phyloP scores from a whole-genome alignment of 2,888 invertebrate genomes.

The Automeris io region DNA sequence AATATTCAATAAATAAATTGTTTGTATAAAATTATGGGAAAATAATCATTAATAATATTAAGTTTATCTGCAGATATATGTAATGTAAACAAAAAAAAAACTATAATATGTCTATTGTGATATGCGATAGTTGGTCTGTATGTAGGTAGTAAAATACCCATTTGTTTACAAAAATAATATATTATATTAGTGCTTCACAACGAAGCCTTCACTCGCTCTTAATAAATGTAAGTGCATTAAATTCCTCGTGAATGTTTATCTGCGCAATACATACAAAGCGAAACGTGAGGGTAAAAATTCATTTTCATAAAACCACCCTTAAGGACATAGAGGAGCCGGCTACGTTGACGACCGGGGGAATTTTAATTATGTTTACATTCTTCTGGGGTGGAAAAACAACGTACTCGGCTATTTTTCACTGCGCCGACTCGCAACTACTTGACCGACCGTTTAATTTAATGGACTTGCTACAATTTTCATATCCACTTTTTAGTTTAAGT shows the following conservation, averaged over 20 bases:
- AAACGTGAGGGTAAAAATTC: conserved; percentile 5
- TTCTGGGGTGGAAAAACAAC: conserved; percentile 14
- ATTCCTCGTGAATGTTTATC: conserved; percentile 4
- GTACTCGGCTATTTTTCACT: conserved; percentile 37
- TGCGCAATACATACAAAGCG: conserved; percentile 1
- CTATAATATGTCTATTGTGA: no score
- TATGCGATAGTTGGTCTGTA: no score
- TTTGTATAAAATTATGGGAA: no score
- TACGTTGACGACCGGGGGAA: conserved; percentile 22
- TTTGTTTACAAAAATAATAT: neutral
- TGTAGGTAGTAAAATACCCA: neutral
- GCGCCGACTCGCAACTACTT: conserved; percentile 9
- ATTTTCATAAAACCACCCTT: conserved; percentile 7
- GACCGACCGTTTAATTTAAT: conserved; percentile 25
- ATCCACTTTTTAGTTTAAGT: conserved; percentile 17
- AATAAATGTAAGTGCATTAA: neutral
- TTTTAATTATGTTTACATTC: conserved; percentile 58
- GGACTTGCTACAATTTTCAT: conserved; percentile 31
- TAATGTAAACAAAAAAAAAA: no score
- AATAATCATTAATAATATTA: no score
- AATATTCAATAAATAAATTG: no score
- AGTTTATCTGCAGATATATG: no score
- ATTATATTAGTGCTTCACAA: neutral
- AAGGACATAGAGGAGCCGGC: conserved; percentile 3
- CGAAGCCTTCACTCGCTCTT: neutral